phyloP scores from a whole-genome alignment of 2,113 vertebrate genomes.

The Thunnus maccoyii region DNA sequence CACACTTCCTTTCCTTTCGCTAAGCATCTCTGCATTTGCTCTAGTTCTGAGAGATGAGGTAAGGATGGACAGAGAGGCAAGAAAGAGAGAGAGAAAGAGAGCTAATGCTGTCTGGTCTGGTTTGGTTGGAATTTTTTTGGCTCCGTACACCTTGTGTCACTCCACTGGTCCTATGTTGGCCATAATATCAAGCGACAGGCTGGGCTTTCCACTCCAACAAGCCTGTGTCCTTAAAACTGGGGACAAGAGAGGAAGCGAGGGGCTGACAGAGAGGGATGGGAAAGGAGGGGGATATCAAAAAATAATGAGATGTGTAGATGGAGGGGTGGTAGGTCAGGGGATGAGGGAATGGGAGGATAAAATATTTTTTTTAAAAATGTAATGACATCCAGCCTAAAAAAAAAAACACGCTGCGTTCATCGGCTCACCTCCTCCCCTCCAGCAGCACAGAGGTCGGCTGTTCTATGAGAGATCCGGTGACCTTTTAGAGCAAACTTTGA shows the following conservation, averaged over 20 bases:
- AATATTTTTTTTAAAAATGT: constrained; percentile 10
- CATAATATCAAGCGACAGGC: constrained; percentile 72
- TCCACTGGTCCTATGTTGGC: constrained; percentile 48
- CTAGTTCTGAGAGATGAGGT: constrained; percentile 29
- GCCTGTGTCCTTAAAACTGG: constrained; percentile 60
- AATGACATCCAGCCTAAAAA: constrained; percentile 37
- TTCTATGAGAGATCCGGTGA: constrained; percentile 68
- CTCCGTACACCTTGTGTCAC: constrained; percentile 57
- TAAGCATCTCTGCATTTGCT: constrained; percentile 10
- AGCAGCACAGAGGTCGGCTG: constrained; percentile 57
- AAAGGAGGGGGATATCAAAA: constrained; percentile 50
- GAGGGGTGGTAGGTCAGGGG: constrained; percentile 26
- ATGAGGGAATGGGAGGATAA: constrained; percentile 30
- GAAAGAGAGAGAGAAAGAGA: constrained; percentile 44
- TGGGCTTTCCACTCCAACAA: constrained; percentile 65
- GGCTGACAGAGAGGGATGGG: constrained; percentile 19
- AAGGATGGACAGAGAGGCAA: constrained; percentile 22
- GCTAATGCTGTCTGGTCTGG: constrained; percentile 41
- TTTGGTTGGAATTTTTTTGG: constrained; percentile 2
- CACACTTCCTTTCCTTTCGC: constrained; percentile 11
- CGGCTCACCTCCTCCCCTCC: constrained; percentile 33
- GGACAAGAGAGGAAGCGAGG: constrained; percentile 41
- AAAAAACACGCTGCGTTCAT: not conserved
- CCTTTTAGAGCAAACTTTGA: constrained; percentile 76
- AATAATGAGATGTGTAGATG: constrained; percentile 62